Base-by-base conservation (phyloP, 2,113 vertebrate species). In the Alexandromys fortis region DNA sequence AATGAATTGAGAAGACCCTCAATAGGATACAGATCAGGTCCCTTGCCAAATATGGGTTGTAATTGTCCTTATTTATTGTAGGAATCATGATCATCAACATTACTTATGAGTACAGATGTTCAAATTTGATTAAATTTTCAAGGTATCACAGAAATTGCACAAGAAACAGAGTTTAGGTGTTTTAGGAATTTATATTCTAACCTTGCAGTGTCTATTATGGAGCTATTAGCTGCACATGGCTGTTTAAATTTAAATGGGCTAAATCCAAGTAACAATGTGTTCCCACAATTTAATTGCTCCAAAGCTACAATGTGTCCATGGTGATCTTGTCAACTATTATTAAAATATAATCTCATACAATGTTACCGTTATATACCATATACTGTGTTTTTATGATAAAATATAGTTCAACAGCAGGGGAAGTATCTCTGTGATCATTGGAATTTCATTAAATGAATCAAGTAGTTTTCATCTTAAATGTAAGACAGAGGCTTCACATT, bases 31-130 rank as follows among this genome's bases (percentile, higher is more conserved):
- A 94, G 92, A 93, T 79, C 61, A 94, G 68, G 65, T 35, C 49
- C 30, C 58, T 81, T 95, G 77, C 67, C 77, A 96, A 93, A 86
- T 77, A n/a, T 70, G 83, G 90, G 63, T 94, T 5, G 35, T 45
- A 92, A 91, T 21, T 94, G 68, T 63, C 61, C 63, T 95, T 96
- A 85, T 94, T 96, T 97, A 96, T 70, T 95, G 79, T 94, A 78
- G 9, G 17, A 86, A 49, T 88, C 67, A 45, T 89, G 91, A 93
- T 95, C 38, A 95, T 76, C 10, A 55, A 90, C 24, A 82, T 96
- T 96, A 88, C 38, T 85, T 94, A 72, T 7, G 28, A 96, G 49
- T 93, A 24, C 65, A 94, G 68, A 55, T 93, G 47, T 90, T 95
- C 49, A 87, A 63, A 89, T 0, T 77, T 93, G 38, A 93, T 82